Base-by-base conservation (phyloP, 2,888 invertebrate species). In the Crioceris asparagi region DNA sequence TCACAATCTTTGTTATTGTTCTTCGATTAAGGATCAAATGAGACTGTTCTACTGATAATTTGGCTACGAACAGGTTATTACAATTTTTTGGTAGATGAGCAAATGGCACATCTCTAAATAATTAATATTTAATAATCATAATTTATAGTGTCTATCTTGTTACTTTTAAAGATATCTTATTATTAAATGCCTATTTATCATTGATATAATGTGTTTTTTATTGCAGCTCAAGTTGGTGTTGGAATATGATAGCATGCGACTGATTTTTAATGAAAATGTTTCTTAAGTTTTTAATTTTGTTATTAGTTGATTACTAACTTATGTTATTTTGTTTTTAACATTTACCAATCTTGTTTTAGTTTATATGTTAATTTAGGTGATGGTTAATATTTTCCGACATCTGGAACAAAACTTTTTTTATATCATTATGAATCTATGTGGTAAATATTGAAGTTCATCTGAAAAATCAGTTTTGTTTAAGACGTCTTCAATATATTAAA, bases 201-300 rank as follows among this genome's bases (percentile, higher is more conserved):
- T 35, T 38, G 36, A 31, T 34, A 33, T n/a, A 16, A 12, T 34
- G 29, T 36, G 36, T 38, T 43, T 35, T 47, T 47, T 29, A 46
- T 51, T 51, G 12, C 45, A 51, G 47, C 40, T 40, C 39, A 42
- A 43, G 48, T 45, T 33, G 47, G 45, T 38, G 44, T 44, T 44
- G 43, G 37, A 37, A 32, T 39, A 38, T 41, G 43, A 43, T 4
- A 43, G 38, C 40, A 45, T 45, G 39, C 39, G 41, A 44, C 40
- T 41, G 44, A 46, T 43, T 39, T 46, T 45, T 44, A 49, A 41
- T 18, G 33, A 39, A 39, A 21, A 17, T 29, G 14, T 39, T 21
- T 39, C 23, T 41, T 40, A n/a, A n/a, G n/a, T n/a, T n/a, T n/a
- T n/a, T n/a, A n/a, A n/a, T n/a, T n/a, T n/a, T n/a, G n/a, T n/a